Conservation (phyloP, 2,888 invertebrate species). For the Andrena camellia region DNA sequence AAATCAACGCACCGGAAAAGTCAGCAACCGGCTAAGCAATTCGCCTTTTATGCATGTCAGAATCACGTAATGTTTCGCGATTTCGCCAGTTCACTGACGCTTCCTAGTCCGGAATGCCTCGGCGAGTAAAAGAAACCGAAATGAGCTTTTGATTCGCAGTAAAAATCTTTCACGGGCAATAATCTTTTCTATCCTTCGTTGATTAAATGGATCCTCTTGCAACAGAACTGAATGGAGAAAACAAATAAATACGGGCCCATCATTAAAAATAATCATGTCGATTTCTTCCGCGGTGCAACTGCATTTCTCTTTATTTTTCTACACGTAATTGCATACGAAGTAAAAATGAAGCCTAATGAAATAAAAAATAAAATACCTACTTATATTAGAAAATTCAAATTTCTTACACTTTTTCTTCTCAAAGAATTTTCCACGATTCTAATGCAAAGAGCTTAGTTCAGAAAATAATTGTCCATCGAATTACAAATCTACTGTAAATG, state of each 20-base stretch:
- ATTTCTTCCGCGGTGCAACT: neutral
- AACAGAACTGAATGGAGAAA: neutral
- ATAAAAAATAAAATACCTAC: no score
- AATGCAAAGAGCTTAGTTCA: no score
- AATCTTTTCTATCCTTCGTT: slow-evolving; percentile 12
- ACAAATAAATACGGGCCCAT: neutral
- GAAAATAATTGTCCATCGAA: no score
- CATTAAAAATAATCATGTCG: neutral
- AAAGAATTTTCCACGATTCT: no score
- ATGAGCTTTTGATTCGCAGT: slow-evolving; percentile 43
- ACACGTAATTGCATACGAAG: no score
- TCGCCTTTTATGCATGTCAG: slow-evolving; percentile 77
- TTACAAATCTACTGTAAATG: no score
- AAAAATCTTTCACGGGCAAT: slow-evolving; percentile 18
- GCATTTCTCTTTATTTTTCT: neutral
- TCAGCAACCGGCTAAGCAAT: slow-evolving; percentile 83
- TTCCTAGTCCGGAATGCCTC: slow-evolving; percentile 44
- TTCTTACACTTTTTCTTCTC: no score
- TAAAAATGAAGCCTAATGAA: no score
- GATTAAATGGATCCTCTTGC: neutral
- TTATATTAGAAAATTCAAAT: no score
- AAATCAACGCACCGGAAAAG: slow-evolving; percentile 78
- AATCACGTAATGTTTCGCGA: slow-evolving; percentile 75
- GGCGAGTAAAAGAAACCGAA: slow-evolving; percentile 47
- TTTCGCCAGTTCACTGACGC: slow-evolving; percentile 61